Conservation (phyloP, 2,797 vertebrate genomes). For the Austrolebias charrua region DNA sequence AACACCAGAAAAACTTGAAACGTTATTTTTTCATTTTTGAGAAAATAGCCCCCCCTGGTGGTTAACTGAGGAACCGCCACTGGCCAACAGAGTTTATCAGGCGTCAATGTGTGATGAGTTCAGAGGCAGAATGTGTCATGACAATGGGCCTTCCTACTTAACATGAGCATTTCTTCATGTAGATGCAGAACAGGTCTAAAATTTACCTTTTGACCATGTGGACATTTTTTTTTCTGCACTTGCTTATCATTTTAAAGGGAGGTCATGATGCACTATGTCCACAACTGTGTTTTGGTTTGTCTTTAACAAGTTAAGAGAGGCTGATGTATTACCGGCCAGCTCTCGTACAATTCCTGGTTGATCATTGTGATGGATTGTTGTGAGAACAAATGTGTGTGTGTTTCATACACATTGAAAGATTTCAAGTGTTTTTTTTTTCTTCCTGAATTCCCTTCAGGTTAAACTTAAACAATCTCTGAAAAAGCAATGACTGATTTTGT, state of each 20-base stretch:
- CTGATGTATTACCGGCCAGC: conserved; percentile 68
- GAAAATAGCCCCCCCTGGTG: too few species aligned
- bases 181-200: neutral
- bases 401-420: conserved; percentile 37
- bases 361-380: conserved; percentile 69
- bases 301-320: conserved; percentile 69
- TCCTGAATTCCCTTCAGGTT: conserved; percentile 10
- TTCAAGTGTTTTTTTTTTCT: conserved; percentile 40
- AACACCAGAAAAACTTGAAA: too few species aligned
- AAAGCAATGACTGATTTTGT: conserved; percentile 20
- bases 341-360: conserved; percentile 59
- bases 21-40: too few species aligned
- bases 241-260: conserved; percentile 48
- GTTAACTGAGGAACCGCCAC: too few species aligned
- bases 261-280: conserved; percentile 14
- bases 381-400: conserved; percentile 20
- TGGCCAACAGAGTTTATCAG: too few species aligned
- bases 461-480: conserved; percentile 40
- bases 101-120: neutral
- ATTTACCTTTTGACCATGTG: neutral
- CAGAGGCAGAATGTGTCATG: neutral
- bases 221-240: conserved; percentile 6
- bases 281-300: conserved; percentile 34
- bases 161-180: neutral
- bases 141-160: neutral